Base-by-base conservation (phyloP, 2,113 vertebrate species). In the Galeopterus variegatus region DNA sequence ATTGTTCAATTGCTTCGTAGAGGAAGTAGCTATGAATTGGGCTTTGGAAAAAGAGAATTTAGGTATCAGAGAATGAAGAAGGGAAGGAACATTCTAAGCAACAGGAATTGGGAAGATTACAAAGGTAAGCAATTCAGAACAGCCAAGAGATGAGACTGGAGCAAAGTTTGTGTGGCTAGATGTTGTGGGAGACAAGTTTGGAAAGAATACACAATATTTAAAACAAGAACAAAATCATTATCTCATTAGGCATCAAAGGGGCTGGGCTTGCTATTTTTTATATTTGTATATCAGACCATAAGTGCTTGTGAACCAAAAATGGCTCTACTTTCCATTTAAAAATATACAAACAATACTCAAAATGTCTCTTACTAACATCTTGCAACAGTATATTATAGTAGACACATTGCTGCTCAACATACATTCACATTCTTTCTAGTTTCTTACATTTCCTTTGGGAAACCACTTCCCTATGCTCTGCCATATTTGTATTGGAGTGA, bases 1-100 rank as follows among this genome's bases (percentile, higher is more conserved):
- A 56, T 73, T 87, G 87, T 65, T 96, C 28, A 88, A 2, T 84
- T 69, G 50, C n/a, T 88, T 94, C 28, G 41, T 5, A 72, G 69
- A 96, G 17, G 24, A 96, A 94, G 36, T 58, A 76, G 12, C 12
- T 69, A 48, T 75, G 45, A 73, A 52, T 70, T 86, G 70, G 80
- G 2, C 33, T 14, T 73, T 12, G 2, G 13, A 54, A 75, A 65
- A 65, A 48, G 56, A 65, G 11, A 95, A 64, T 64, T 69, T 93
- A 76, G 36, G 9, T 33, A 75, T 31, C n/a, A 90, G 90, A 90
- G 50, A 91, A 67, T 52, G 48, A 65, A 90, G 48, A 95, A 26
- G 5, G 31, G 8, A 36, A 93, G 48, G n/a, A 48, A 72, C 18
- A 11, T 45, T 36, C 48, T 8, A 83, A 24, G 45, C 31, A 62